A percentile compares a stretch with the other conserved stretches of the same genome.
These are phyloP conservation scores for Ips typographus DNA, from an alignment of 1,140 invertebrate species.

Conservation along the genomic window DNA sequence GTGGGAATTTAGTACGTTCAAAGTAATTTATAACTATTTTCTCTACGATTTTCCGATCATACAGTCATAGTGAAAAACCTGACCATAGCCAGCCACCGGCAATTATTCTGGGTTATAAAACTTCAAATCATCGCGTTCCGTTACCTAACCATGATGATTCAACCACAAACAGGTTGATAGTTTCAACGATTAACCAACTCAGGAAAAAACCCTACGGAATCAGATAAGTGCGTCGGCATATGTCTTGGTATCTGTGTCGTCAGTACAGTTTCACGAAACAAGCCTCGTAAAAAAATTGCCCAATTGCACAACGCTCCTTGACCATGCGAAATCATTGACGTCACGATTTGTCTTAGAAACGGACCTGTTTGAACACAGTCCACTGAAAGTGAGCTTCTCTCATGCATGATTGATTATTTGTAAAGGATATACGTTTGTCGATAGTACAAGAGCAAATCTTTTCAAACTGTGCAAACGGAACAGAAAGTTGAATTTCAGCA, in stretches of 20 bases:
- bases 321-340: conserved; percentile 23
- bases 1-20: no score
- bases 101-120: background rate
- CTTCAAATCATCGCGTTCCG: background rate
- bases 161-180: background rate
- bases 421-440: no score
- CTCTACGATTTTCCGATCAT: no score
- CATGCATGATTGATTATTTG: no score
- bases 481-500: no score
- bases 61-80: no score
- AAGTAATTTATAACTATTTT: no score
- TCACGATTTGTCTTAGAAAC: conserved; percentile 17
- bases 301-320: conserved; percentile 8
- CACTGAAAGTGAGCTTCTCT: no score
- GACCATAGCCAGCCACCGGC: no score
- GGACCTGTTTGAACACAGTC: background rate
- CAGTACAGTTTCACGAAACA: background rate
- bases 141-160: background rate
- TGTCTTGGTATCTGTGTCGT: background rate
- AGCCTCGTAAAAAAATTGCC: conserved; percentile 10
- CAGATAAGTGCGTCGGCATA: background rate
- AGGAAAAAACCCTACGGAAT: conserved; percentile 1
- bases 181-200: background rate
- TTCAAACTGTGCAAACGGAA: no score
- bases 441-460: no score